These are phyloP conservation scores for Drosophila gaucha DNA, from an alignment of 2,888 invertebrate species.

Conservation along the genomic window DNA sequence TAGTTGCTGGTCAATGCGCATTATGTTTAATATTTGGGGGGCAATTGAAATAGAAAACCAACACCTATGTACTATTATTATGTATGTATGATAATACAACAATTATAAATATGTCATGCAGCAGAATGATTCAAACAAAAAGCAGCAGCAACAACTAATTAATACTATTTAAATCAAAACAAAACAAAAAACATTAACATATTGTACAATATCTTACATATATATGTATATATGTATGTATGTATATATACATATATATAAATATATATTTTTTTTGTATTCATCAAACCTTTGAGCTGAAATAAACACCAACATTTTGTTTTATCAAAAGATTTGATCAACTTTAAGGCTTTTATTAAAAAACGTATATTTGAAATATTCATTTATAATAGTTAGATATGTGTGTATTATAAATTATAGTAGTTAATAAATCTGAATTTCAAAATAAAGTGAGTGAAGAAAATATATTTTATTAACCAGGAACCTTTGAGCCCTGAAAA, in stretches of 20 bases:
- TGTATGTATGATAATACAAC: slow-evolving; percentile 40
- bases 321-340: slow-evolving; percentile 59
- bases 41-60: slow-evolving; percentile 13
- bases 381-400: too few species aligned
- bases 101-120: slow-evolving; percentile 37
- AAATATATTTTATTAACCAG: too few species aligned
- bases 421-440: too few species aligned
- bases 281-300: slow-evolving; percentile 66
- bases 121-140: slow-evolving; percentile 33
- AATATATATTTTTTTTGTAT: slow-evolving; percentile 53
- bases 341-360: too few species aligned
- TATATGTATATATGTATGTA: slow-evolving; percentile 34
- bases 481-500: too few species aligned
- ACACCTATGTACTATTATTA: slow-evolving; percentile 55
- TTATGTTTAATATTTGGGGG: slow-evolving; percentile 44
- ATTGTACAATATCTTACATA: slow-evolving; percentile 67
- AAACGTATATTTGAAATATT: too few species aligned
- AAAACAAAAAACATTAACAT: slow-evolving; percentile 54
- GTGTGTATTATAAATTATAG: too few species aligned
- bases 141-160: slow-evolving; percentile 20
- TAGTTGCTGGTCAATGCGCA: slow-evolving; percentile 36
- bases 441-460: too few species aligned
- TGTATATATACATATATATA: slow-evolving; percentile 44
- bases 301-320: slow-evolving; percentile 73
- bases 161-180: slow-evolving; percentile 12